Base-by-base conservation (phyloP, 2,113 vertebrate species). In the Osmerus mordax region DNA sequence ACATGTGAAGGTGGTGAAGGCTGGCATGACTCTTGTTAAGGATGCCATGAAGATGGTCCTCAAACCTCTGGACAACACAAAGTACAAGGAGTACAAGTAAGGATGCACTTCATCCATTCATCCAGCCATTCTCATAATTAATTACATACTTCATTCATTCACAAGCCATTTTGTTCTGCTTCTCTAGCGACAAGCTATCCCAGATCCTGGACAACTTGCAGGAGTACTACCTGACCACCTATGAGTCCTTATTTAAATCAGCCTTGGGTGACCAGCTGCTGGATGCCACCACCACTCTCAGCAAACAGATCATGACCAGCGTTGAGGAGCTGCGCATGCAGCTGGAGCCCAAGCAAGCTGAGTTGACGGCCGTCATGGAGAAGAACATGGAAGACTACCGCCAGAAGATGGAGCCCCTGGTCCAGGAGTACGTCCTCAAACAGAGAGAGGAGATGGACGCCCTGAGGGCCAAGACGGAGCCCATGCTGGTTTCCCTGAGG, bases 21-120 rank as follows among this genome's bases (percentile, higher is more conserved):
- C 80, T 83, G 15, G 94, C 81, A 67, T 95, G 73, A 85, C 14
- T 0, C 87, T 95, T 74, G 53, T 94, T 70, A 87, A 93, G 84
- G 78, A 75, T 0, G 81, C 83, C 0, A 84, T 90, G 77, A 84
- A 90, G 68, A 94, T 84, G 47, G 74, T 86, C 0, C 80, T 95
- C 72, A 83, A 74, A 0, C 80, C 92, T 6, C 81, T 95, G 3
- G 94, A 95, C 71, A 90, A 88, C 23, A 76, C 87, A 0, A 92
- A 95, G 70, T 81, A 94, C 84, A 87, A 87, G 41, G 86, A 92
- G 41, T 72, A 94, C 72, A 93, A 92, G 96, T 96, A 92, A 93
- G 94, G 25, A 1, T 5, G 1, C 16, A 0, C 47, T 29, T 4
- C 12, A 28, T 7, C 5, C 14, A 21, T 28, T 7, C 1, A 15